Evolutionary conservation across 2,888 invertebrate species (phyloP).

Genomic region (Pimpla rufipes): DNA sequence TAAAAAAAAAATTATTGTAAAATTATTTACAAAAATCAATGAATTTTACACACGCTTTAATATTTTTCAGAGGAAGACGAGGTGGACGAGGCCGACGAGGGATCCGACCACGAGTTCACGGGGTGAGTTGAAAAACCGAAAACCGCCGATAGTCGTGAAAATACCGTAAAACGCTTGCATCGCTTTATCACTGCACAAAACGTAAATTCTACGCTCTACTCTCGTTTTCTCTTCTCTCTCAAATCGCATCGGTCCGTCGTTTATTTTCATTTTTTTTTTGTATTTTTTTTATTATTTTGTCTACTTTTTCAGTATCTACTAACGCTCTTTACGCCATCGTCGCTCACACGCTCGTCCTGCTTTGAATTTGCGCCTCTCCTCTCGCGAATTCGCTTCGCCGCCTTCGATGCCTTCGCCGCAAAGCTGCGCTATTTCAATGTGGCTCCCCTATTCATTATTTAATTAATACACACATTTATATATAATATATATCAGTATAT

Average conservation of each 20-base stretch:
- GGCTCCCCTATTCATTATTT: conserved; percentile 45
- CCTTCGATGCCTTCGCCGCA: conserved; percentile 28
- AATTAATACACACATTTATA: conserved; percentile 12
- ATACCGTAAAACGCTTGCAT: background rate
- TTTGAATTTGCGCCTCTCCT: conserved; percentile 56
- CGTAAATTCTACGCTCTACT: conserved; percentile 8
- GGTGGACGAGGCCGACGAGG: conserved; percentile 82
- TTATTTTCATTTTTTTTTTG: conserved; percentile 46
- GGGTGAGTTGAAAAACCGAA: conserved; percentile 78
- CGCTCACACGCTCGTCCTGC: conserved; percentile 65
- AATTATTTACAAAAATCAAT: background rate
- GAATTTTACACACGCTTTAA: conserved; percentile 9
- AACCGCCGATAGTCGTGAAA: background rate
- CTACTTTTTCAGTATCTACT: conserved; percentile 73
- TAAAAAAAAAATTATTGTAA: no score
- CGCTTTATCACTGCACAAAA: background rate
- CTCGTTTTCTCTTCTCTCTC: conserved; percentile 18
- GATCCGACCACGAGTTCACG: conserved; percentile 83
- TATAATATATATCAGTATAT: conserved; percentile 20
- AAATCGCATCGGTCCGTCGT: conserved; percentile 28
- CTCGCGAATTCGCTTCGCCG: conserved; percentile 48
- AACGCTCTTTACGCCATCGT: conserved; percentile 71
- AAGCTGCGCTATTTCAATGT: conserved; percentile 13
- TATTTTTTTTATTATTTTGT: conserved; percentile 63
- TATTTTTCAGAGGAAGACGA: conserved; percentile 82